Evolutionary conservation across 2,113 vertebrate genomes (phyloP).

Genomic region (Buteo buteo): DNA sequence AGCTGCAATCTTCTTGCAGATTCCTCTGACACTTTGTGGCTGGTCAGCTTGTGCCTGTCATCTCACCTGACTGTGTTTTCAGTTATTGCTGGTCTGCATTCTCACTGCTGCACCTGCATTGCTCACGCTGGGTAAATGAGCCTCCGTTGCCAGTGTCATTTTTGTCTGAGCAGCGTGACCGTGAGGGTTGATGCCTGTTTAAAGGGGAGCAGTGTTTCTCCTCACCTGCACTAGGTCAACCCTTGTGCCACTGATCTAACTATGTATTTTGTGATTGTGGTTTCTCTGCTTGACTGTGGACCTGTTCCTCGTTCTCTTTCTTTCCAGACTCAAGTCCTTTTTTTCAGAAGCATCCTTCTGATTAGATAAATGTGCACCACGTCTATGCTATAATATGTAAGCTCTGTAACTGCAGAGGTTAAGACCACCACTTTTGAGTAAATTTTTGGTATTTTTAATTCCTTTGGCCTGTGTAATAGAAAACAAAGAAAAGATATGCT

Average conservation of each 20-base stretch:
- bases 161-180: neutral
- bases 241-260: neutral
- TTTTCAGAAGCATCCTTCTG: neutral
- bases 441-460: neutral
- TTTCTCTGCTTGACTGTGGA: neutral
- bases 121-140: neutral
- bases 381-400: neutral
- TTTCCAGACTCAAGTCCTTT: neutral
- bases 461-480: neutral
- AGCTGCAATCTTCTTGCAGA: neutral
- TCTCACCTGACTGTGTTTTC: neutral
- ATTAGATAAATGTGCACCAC: neutral
- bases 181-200: neutral
- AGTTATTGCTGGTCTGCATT: neutral
- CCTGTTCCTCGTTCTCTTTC: neutral
- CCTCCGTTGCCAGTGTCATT: rapidly evolving
- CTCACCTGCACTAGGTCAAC: neutral
- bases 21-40: neutral
- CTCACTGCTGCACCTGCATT: neutral
- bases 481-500: neutral
- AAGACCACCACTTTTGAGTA: neutral
- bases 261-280: neutral
- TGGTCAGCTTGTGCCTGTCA: neutral
- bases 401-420: neutral
- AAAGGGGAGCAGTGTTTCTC: neutral